A percentile compares a stretch with the other conserved stretches of the same genome.
Conservation (phyloP, 2,113 vertebrate genomes). For the Hassar affinis region DNA sequence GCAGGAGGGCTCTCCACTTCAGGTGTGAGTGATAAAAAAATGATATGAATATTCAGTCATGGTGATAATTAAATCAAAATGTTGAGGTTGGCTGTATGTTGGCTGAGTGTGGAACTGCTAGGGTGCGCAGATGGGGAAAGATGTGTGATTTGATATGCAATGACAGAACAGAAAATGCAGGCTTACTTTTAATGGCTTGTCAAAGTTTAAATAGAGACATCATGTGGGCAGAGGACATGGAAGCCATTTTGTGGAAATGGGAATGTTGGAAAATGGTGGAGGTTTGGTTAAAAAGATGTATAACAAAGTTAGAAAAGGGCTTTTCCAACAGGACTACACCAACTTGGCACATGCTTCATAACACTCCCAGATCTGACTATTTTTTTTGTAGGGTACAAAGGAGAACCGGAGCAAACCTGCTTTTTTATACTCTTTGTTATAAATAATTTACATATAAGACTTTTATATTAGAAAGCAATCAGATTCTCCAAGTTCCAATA, state of each 20-base stretch:
- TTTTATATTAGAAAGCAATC: not conserved
- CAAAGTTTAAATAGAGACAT: constrained; percentile 73
- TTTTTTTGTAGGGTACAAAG: not conserved
- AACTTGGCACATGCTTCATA: not conserved
- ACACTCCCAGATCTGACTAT: not conserved
- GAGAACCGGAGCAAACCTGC: not conserved
- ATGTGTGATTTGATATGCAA: constrained; percentile 73
- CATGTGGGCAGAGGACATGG: constrained; percentile 58
- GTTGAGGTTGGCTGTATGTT: constrained; percentile 68
- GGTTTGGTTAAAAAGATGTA: not conserved
- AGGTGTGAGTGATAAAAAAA: constrained; percentile 66
- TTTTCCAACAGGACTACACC: not conserved
- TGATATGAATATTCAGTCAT: constrained; percentile 75
- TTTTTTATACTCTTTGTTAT: not conserved
- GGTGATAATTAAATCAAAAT: constrained; percentile 76
- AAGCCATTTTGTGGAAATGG: constrained; percentile 64
- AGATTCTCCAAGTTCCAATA: no score
- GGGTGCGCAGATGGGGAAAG: constrained; percentile 76
- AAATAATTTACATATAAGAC: not conserved
- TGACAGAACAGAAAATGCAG: constrained; percentile 71
- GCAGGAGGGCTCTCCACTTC: constrained; percentile 64
- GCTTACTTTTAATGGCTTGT: constrained; percentile 73
- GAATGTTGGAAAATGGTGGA: constrained; percentile 16
- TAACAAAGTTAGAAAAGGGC: not conserved
- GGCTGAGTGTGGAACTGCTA: constrained; percentile 65